Conservation (phyloP, 2,888 invertebrate species). For the Polylopha cassiicola region DNA sequence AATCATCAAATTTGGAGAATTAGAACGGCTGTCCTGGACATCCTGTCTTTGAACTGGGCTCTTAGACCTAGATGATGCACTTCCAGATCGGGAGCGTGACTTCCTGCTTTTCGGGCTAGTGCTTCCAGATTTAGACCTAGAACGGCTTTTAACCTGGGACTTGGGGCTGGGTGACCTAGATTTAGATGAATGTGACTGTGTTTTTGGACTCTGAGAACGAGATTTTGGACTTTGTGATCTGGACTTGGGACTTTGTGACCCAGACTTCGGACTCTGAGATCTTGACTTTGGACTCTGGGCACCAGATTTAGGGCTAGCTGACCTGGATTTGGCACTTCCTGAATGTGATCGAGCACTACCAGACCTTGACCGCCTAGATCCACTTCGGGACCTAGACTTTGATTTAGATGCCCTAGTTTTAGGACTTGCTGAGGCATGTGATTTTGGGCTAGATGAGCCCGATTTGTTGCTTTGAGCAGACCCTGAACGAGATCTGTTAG, state of each 20-base stretch:
- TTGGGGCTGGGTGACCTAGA: constrained; percentile 19
- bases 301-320: constrained; percentile 47
- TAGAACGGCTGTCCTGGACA: constrained; percentile 67
- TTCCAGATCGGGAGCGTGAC: constrained; percentile 44
- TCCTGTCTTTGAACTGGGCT: constrained; percentile 52
- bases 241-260: constrained; percentile 50
- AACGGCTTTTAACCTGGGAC: constrained; percentile 43
- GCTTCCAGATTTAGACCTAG: constrained; percentile 67
- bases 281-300: constrained; percentile 53
- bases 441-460: constrained; percentile 62
- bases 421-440: constrained; percentile 61
- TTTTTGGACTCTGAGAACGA: constrained; percentile 38
- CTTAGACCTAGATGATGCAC: constrained; percentile 54
- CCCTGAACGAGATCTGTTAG: constrained; percentile 55
- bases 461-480: constrained; percentile 69
- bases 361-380: constrained; percentile 45
- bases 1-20: constrained; percentile 73
- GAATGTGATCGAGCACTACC: constrained; percentile 36
- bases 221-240: constrained; percentile 42
- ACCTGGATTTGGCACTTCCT: constrained; percentile 36
- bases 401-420: constrained; percentile 48
- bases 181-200: constrained; percentile 29
- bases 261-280: constrained; percentile 47
- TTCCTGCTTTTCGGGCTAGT: constrained; percentile 50
- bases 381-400: constrained; percentile 55